phyloP scores from a whole-genome alignment of 2,888 invertebrate genomes.

The Eupithecia subumbrata region DNA sequence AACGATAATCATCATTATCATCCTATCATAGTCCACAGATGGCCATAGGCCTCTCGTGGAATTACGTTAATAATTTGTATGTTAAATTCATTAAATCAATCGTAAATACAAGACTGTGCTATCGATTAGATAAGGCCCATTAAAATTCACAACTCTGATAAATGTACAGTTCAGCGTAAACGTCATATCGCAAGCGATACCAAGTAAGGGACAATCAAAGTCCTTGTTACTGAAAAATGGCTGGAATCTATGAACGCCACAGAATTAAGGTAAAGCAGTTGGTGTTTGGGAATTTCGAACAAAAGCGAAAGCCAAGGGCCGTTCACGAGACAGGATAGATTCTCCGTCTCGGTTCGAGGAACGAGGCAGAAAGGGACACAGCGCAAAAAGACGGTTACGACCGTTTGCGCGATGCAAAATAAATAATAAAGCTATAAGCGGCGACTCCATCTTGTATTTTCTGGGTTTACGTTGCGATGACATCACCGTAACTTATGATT shows the following conservation, averaged over 20 bases:
- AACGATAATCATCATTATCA: background rate
- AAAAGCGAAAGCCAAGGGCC: constrained; percentile 66
- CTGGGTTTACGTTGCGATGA: constrained; percentile 68
- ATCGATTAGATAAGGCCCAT: constrained; percentile 37
- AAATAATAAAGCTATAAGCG: constrained; percentile 71
- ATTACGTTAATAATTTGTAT: background rate
- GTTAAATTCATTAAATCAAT: constrained; percentile 5
- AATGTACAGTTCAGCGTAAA: constrained; percentile 19
- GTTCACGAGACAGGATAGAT: constrained; percentile 67
- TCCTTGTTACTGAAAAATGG: background rate
- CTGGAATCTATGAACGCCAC: background rate
- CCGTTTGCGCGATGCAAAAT: constrained; percentile 75
- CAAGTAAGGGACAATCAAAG: background rate
- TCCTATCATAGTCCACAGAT: background rate
- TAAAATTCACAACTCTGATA: constrained; percentile 38
- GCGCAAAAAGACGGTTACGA: constrained; percentile 74
- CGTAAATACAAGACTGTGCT: constrained; percentile 13
- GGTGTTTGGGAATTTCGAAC: constrained; percentile 45
- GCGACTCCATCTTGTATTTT: constrained; percentile 68
- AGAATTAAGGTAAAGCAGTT: constrained; percentile 28
- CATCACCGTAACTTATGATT: constrained; percentile 80
- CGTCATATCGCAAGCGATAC: background rate
- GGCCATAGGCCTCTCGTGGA: background rate
- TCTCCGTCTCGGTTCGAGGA: constrained; percentile 58
- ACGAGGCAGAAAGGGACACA: constrained; percentile 63